Evolutionary conservation across 2,888 invertebrate genomes (phyloP).

Genomic region (Eudemis profundana): DNA sequence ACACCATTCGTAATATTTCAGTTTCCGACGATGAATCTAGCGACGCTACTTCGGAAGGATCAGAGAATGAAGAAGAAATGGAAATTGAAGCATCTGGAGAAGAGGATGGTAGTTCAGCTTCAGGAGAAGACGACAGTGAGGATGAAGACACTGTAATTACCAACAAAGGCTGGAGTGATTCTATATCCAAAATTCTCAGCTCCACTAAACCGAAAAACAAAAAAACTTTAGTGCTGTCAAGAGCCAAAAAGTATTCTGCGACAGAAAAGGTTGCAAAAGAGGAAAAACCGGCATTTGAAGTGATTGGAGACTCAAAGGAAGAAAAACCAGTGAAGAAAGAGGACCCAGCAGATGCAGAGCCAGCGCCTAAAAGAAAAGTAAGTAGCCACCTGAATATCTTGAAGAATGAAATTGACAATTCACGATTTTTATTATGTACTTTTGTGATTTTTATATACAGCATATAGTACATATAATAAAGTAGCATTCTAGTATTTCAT

Average conservation of each 20-base stretch:
- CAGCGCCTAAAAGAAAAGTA: conserved; percentile 72
- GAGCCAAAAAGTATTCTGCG: conserved; percentile 90
- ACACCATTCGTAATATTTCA: conserved; percentile 46
- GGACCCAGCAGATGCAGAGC: conserved; percentile 57
- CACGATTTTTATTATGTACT: background rate
- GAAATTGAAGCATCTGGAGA: conserved; percentile 51
- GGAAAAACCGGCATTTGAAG: conserved; percentile 87
- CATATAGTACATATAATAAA: too few relatives aligned
- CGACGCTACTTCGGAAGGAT: conserved; percentile 60
- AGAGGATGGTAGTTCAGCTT: conserved; percentile 55
- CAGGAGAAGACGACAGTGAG: conserved; percentile 49
- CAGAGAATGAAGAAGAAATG: conserved; percentile 60
- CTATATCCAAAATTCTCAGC: conserved; percentile 91
- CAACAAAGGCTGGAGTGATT: conserved; percentile 93
- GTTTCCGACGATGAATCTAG: conserved; percentile 67
- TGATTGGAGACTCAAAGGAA: conserved; percentile 85
- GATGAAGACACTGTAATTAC: conserved; percentile 61
- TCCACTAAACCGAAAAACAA: conserved; percentile 90
- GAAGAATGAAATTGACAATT: background rate
- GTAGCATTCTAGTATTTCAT: too few relatives aligned
- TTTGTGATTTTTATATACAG: too few relatives aligned
- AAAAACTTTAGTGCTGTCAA: conserved; percentile 90
- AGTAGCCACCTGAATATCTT: conserved; percentile 40
- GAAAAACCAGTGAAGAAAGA: conserved; percentile 74
- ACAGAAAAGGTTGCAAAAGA: conserved; percentile 75